Conservation (phyloP, 2,797 vertebrate species). For the Cryptoprocta ferox region DNA sequence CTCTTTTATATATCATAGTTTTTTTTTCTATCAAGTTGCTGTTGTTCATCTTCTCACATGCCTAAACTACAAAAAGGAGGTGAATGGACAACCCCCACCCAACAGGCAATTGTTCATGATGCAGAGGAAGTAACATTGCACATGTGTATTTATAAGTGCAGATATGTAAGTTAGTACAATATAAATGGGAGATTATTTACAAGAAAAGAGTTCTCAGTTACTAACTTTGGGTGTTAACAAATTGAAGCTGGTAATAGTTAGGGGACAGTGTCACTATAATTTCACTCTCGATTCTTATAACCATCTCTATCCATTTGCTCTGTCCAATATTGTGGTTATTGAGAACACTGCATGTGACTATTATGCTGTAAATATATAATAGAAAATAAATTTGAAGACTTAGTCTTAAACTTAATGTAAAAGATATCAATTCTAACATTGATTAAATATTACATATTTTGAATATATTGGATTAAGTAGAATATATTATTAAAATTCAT, state of each 20-base stretch:
- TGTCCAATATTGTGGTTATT: accelerated
- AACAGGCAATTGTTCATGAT: accelerated
- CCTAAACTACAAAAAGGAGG: not conserved
- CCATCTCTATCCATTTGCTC: accelerated
- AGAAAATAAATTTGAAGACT: not conserved
- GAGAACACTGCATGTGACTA: not conserved
- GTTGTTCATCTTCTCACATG: not conserved
- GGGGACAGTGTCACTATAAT: too few species aligned
- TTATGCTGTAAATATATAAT: not conserved
- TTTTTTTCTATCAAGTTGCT: not conserved
- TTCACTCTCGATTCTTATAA: not conserved
- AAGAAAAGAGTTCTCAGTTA: not conserved
- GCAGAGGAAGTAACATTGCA: not conserved
- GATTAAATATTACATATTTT: not conserved
- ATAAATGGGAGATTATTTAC: not conserved
- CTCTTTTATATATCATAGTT: not conserved
- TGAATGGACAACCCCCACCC: accelerated
- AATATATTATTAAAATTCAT: not conserved
- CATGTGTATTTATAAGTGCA: accelerated
- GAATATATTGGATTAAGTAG: not conserved
- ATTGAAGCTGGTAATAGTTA: not conserved
- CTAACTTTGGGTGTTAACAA: not conserved
- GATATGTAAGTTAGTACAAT: not conserved
- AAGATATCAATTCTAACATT: not conserved
- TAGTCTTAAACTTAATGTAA: not conserved